A percentile compares a stretch with the other conserved stretches of the same genome.
Evolutionary conservation across 2,888 invertebrate species (phyloP).

Genomic region (Caenorhabditis zanzibari): DNA sequence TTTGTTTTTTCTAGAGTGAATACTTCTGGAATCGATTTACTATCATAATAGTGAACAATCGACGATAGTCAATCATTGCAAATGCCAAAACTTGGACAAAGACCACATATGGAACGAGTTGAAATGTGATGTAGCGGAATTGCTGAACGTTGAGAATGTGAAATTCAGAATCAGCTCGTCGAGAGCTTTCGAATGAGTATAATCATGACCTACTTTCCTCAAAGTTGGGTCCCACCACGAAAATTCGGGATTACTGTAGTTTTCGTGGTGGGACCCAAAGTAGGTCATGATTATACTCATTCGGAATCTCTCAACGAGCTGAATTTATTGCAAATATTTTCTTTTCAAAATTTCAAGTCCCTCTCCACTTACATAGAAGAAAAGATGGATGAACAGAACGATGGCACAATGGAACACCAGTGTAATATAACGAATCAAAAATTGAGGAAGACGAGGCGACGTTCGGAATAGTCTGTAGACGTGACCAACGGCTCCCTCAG

Average conservation of each 20-base stretch:
- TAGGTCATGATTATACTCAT: background rate
- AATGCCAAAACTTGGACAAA: too few relatives aligned
- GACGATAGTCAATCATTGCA: too few relatives aligned
- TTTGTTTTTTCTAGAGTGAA: too few relatives aligned
- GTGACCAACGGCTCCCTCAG: constrained; percentile 9
- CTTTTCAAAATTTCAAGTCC: too few relatives aligned
- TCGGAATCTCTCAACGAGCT: background rate
- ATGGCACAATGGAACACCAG: constrained; percentile 10
- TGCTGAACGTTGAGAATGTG: background rate
- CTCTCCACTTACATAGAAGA: constrained; percentile 23
- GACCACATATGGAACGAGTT: too few relatives aligned
- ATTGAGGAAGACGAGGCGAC: constrained; percentile 29
- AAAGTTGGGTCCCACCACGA: background rate
- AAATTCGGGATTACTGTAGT: background rate
- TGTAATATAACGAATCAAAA: constrained; percentile 17
- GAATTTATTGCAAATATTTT: background rate
- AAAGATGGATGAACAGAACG: constrained; percentile 9
- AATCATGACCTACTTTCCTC: constrained; percentile 12
- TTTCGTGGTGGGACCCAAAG: background rate
- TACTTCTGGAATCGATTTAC: too few relatives aligned
- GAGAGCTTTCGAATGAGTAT: constrained; percentile 17
- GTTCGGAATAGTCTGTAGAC: constrained; percentile 19
- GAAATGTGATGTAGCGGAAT: too few relatives aligned
- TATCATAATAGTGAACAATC: too few relatives aligned
- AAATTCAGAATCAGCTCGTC: background rate